Conservation (phyloP, 2,797 vertebrate species). For the Meriones psammophilus region DNA sequence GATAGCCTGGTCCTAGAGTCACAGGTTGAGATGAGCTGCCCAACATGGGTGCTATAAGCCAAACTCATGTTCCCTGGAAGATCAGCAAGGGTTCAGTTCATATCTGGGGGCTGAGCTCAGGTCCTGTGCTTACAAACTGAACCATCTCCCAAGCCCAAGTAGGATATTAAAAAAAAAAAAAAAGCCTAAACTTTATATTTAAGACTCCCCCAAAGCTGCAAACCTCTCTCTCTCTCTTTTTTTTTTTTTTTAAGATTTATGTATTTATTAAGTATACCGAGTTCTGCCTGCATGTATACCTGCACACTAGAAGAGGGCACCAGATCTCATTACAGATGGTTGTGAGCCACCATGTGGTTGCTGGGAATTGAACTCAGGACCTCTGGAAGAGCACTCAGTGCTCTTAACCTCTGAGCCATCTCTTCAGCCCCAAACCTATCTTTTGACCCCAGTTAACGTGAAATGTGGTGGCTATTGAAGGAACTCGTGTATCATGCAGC, state of each 20-base stretch:
- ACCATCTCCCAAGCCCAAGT: not conserved
- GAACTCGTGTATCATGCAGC: not conserved
- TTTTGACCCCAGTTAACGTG: slow-evolving; percentile 8
- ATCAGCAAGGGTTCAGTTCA: not conserved
- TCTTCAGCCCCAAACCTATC: not conserved
- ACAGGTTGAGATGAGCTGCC: not conserved
- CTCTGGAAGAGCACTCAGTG: too few species aligned
- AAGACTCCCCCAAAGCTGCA: not conserved
- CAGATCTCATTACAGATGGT: too few species aligned
- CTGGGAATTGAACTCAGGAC: too few species aligned
- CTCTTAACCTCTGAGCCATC: too few species aligned
- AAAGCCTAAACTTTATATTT: slow-evolving; percentile 4
- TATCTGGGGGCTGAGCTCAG: not conserved
- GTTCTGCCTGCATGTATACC: too few species aligned
- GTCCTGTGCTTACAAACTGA: too few species aligned
- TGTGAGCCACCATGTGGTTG: too few species aligned
- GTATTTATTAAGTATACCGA: too few species aligned
- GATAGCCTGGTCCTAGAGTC: not conserved
- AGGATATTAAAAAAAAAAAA: not conserved
- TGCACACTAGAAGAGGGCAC: too few species aligned
- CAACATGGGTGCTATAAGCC: not conserved
- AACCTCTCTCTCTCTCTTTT: too few species aligned
- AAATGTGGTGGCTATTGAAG: not conserved
- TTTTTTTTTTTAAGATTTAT: not conserved
- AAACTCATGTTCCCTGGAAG: not conserved